These are phyloP conservation scores for Scolanthus callimorphus DNA, from an alignment of 92 coral and sea anemone genomes.

Conservation along the genomic window DNA sequence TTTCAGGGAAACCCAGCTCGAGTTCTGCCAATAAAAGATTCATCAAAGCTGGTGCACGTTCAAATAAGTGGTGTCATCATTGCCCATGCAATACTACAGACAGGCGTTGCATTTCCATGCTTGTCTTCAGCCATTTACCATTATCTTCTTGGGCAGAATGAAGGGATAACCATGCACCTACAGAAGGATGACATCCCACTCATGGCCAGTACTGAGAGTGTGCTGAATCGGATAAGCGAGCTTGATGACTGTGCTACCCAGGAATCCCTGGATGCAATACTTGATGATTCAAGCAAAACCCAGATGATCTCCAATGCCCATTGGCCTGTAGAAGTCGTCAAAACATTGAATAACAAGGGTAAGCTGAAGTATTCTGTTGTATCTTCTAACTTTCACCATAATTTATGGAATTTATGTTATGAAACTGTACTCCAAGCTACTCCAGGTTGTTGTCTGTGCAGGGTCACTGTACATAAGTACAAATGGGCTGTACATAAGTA, in stretches of 20 bases:
- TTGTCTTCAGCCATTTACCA: background rate
- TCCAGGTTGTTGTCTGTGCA: too few relatives aligned
- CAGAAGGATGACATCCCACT: slow-evolving; percentile 1
- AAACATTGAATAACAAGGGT: slow-evolving; percentile 11
- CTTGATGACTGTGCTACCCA: background rate
- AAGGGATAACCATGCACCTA: background rate
- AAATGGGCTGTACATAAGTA: too few relatives aligned
- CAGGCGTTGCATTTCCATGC: background rate
- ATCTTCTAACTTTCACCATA: too few relatives aligned
- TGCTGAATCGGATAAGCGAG: background rate
- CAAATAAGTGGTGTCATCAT: too few relatives aligned
- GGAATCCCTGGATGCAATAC: background rate
- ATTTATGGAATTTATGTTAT: too few relatives aligned
- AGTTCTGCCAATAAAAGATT: too few relatives aligned
- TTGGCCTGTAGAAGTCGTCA: slow-evolving; percentile 5
- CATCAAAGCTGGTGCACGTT: too few relatives aligned
- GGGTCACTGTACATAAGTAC: too few relatives aligned
- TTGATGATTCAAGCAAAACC: background rate
- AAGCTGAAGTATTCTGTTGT: too few relatives aligned
- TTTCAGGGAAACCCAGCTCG: too few relatives aligned
- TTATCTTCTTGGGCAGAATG: background rate
- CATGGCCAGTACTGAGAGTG: background rate
- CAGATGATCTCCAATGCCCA: slow-evolving; percentile 7
- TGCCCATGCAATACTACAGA: slow-evolving; percentile 1
- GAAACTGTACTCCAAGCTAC: too few relatives aligned